phyloP scores from a whole-genome alignment of 2,888 invertebrate genomes.

The Coelopa pilipes region DNA sequence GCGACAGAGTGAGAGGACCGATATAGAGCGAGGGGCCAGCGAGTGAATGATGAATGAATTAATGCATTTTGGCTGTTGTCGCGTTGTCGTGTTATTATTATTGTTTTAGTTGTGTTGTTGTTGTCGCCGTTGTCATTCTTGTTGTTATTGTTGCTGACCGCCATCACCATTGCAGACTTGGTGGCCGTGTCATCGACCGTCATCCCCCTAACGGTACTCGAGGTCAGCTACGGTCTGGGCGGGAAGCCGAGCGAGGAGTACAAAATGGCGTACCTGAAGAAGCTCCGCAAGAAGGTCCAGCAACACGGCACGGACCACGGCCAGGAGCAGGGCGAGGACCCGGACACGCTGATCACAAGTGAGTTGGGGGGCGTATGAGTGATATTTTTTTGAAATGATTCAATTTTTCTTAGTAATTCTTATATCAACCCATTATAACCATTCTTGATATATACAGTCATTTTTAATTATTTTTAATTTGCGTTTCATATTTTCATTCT shows the following conservation, averaged over 20 bases:
- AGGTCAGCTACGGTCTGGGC: slow-evolving; percentile 70
- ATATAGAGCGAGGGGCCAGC: no score
- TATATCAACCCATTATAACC: no score
- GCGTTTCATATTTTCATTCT: no score
- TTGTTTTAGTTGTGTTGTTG: background rate
- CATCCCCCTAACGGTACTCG: slow-evolving; percentile 73
- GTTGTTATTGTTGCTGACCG: slow-evolving; percentile 11
- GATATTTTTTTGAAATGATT: slow-evolving; percentile 20
- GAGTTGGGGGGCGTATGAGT: slow-evolving; percentile 44
- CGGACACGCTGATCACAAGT: slow-evolving; percentile 64
- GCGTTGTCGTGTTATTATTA: slow-evolving; percentile 12
- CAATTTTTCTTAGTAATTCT: no score
- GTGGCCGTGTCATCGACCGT: slow-evolving; percentile 76
- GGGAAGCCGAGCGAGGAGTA: slow-evolving; percentile 66
- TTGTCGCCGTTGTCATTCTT: background rate
- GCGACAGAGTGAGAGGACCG: no score
- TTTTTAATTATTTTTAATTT: no score
- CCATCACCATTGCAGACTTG: slow-evolving; percentile 67
- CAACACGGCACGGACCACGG: slow-evolving; percentile 48
- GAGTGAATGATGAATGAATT: no score
- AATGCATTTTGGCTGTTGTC: no score
- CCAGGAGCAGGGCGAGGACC: slow-evolving; percentile 50
- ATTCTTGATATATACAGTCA: no score
- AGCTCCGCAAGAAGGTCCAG: slow-evolving; percentile 63
- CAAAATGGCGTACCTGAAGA: slow-evolving; percentile 65